phyloP scores from a whole-genome alignment of 2,888 invertebrate species.

The Ennomos fuscantarius region DNA sequence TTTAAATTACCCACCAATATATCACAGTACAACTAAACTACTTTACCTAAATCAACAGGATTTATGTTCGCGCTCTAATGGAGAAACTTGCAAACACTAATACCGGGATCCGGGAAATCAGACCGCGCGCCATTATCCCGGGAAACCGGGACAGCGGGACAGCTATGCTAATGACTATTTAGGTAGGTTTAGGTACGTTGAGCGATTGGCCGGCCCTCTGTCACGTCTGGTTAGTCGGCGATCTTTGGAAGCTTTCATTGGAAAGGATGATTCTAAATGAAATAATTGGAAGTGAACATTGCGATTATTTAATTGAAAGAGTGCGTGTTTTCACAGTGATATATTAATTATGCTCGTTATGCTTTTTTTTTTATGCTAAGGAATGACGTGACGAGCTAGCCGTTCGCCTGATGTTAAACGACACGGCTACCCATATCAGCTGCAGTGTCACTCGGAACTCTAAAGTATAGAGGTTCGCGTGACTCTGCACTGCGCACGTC shows the following conservation, averaged over 20 bases:
- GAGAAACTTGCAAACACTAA: conserved; percentile 56
- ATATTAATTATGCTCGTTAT: no score
- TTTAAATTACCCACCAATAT: conserved; percentile 37
- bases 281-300: background rate
- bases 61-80: conserved; percentile 57
- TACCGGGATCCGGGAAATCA: conserved; percentile 42
- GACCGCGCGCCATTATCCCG: conserved; percentile 36
- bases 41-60: conserved; percentile 60
- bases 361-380: no score
- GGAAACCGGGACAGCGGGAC: conserved; percentile 16
- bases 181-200: conserved; percentile 20
- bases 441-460: no score
- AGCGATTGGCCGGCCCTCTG: conserved; percentile 20
- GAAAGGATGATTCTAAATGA: conserved; percentile 1
- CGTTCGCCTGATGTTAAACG: no score
- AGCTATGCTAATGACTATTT: conserved; percentile 46
- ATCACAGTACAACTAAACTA: conserved; percentile 37
- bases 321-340: no score
- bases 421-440: no score
- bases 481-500: no score
- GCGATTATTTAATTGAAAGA: no score
- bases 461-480: no score
- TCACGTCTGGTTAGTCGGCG: conserved; percentile 16
- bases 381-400: no score
- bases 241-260: conserved; percentile 15